A percentile compares a stretch with the other conserved stretches of the same genome.
Conservation (phyloP, 1,140 invertebrate genomes). For the Papilio polytes region DNA sequence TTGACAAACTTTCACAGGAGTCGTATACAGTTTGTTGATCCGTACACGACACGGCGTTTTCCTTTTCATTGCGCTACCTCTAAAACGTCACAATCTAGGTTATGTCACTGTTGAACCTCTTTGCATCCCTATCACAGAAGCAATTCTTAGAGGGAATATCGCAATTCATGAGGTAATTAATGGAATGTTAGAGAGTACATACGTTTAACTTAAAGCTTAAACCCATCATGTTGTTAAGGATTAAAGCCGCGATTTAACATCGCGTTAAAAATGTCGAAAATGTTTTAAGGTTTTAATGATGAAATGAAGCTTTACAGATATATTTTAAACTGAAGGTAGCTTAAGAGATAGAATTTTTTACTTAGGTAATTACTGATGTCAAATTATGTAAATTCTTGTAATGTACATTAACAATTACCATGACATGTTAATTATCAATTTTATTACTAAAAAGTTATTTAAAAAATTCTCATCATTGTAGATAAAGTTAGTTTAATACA, state of each 20-base stretch:
- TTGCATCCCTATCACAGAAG: background rate
- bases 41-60: background rate
- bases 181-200: background rate
- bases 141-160: background rate
- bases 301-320: too few relatives aligned
- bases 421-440: too few relatives aligned
- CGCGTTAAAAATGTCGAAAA: background rate
- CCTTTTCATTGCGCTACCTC: constrained; percentile 17
- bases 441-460: too few relatives aligned
- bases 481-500: background rate
- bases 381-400: background rate
- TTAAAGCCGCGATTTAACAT: background rate
- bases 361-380: background rate
- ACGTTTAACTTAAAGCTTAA: background rate
- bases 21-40: background rate
- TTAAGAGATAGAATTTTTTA: background rate
- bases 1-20: constrained; percentile 16
- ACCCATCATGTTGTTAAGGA: background rate
- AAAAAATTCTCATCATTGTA: background rate
- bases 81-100: constrained; percentile 14
- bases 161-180: constrained; percentile 3
- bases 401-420: too few relatives aligned
- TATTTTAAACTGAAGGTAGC: too few relatives aligned
- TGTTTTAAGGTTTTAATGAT: background rate
- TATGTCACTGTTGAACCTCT: background rate